Conservation (phyloP, 2,797 vertebrate species). For the Melanotaenia maccullochi region DNA sequence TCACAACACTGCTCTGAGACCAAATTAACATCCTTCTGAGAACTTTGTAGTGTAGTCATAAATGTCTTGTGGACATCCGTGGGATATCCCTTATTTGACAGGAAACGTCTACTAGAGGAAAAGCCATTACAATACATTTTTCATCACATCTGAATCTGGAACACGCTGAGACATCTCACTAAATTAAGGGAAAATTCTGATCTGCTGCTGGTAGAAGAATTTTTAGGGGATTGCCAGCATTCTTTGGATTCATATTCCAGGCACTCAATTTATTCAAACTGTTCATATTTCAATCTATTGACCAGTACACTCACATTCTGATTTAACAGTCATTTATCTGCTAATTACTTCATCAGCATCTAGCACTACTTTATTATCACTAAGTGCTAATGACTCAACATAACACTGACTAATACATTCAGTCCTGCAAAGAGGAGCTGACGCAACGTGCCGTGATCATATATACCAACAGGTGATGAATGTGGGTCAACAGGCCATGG, state of each 20-base stretch:
- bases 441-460: constrained; percentile 22
- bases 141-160: background rate
- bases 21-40: too few relatives aligned
- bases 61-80: too few relatives aligned
- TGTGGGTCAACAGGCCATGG: constrained; percentile 21
- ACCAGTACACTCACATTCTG: background rate
- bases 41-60: too few relatives aligned
- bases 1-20: too few relatives aligned
- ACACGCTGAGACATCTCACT: background rate
- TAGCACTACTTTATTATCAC: constrained; percentile 1
- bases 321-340: background rate
- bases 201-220: too few relatives aligned
- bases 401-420: background rate
- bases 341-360: constrained; percentile 1
- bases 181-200: background rate
- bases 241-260: background rate
- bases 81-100: too few relatives aligned
- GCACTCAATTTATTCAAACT: background rate
- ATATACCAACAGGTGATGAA: constrained; percentile 33
- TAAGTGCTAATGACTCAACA: constrained; percentile 20
- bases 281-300: constrained; percentile 1
- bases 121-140: background rate
- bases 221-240: background rate
- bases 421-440: constrained; percentile 11
- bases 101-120: background rate